Evolutionary conservation across 2,797 vertebrate genomes (phyloP).

Genomic region (Falco peregrinus): DNA sequence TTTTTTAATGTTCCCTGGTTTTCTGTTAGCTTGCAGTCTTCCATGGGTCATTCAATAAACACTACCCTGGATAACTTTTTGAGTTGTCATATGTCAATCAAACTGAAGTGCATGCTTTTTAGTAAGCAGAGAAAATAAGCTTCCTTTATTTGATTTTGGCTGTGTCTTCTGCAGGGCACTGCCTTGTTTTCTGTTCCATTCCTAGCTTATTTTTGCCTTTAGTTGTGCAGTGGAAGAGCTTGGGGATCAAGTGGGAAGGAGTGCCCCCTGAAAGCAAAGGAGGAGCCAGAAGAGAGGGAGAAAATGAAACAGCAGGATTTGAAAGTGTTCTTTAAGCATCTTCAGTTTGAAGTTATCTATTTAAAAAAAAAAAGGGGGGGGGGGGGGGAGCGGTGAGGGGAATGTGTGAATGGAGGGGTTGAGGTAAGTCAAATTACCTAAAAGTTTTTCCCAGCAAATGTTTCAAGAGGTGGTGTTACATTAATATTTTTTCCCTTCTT

Average conservation of each 20-base stretch:
- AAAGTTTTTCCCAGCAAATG: background rate
- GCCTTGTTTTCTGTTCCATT: constrained; percentile 7
- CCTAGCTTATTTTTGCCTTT: constrained; percentile 29
- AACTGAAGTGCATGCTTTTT: constrained; percentile 46
- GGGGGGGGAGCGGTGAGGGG: too few relatives aligned
- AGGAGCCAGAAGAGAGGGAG: background rate
- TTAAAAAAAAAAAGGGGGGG: rapidly evolving
- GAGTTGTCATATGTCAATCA: constrained; percentile 71
- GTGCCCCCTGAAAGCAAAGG: background rate
- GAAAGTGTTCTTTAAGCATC: background rate
- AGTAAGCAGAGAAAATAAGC: constrained; percentile 44
- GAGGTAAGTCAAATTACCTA: background rate
- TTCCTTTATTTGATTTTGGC: constrained; percentile 51
- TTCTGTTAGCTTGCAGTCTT: constrained; percentile 66
- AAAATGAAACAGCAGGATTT: background rate
- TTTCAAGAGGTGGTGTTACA: background rate
- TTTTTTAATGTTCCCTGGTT: constrained; percentile 61
- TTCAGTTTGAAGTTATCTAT: background rate
- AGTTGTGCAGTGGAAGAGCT: background rate
- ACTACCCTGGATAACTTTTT: constrained; percentile 60
- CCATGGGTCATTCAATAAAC: constrained; percentile 69
- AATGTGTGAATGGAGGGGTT: rapidly evolving
- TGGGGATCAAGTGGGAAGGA: background rate
- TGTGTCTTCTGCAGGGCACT: constrained; percentile 16
- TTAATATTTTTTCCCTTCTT: background rate